Evolutionary conservation across 2,797 vertebrate species (phyloP).

Genomic region (Tolypeutes matacus): DNA sequence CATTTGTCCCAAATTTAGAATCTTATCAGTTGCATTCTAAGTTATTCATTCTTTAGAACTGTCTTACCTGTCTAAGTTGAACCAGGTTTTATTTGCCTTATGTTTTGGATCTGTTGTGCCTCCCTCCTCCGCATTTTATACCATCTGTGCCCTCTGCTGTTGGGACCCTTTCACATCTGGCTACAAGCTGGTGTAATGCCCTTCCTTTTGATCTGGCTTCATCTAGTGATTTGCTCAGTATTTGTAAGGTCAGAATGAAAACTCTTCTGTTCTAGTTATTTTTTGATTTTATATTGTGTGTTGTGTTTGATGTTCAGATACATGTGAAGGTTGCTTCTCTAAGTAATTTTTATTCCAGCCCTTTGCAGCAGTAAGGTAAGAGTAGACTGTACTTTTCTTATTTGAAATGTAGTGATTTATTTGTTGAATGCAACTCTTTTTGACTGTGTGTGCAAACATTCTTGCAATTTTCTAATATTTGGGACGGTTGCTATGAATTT

Average conservation of each 20-base stretch:
- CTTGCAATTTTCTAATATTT: conserved; percentile 13
- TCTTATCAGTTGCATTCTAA: conserved; percentile 63
- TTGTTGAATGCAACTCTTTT: conserved; percentile 39
- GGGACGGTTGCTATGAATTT: background rate
- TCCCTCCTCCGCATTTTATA: conserved; percentile 62
- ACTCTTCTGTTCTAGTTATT: conserved; percentile 77
- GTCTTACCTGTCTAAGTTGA: conserved; percentile 68
- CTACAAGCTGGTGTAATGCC: conserved; percentile 78
- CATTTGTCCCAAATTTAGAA: conserved; percentile 67
- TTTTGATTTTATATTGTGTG: conserved; percentile 79
- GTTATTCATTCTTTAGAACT: conserved; percentile 20
- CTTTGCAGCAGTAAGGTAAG: conserved; percentile 81
- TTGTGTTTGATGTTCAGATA: conserved; percentile 80
- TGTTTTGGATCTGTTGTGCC: conserved; percentile 60
- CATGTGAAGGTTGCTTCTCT: conserved; percentile 69
- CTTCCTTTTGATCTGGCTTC: conserved; percentile 82
- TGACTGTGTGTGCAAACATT: background rate
- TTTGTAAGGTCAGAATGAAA: conserved; percentile 83
- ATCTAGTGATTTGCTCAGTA: conserved; percentile 78
- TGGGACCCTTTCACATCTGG: conserved; percentile 80
- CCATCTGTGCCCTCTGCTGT: conserved; percentile 78
- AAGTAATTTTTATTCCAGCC: conserved; percentile 81
- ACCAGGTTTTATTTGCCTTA: conserved; percentile 73
- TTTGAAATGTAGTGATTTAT: conserved; percentile 65
- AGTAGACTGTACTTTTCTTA: conserved; percentile 57